A percentile compares a stretch with the other conserved stretches of the same genome.
phyloP scores from a whole-genome alignment of 2,113 vertebrate genomes.

The Lagopus muta region DNA sequence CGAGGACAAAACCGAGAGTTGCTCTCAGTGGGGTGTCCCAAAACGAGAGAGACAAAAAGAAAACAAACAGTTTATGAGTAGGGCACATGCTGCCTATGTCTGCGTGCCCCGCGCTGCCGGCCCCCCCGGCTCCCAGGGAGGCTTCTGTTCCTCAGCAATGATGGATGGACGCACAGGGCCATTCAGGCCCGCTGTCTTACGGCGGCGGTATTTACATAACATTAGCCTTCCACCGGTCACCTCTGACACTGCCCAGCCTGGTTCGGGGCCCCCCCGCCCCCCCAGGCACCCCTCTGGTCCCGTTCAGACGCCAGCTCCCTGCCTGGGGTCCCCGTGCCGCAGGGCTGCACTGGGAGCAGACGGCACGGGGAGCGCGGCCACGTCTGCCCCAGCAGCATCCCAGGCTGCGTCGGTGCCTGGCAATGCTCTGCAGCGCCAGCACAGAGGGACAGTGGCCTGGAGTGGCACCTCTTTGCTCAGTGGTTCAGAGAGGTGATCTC shows the following conservation, averaged over 20 bases:
- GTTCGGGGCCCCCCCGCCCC: conserved; percentile 59
- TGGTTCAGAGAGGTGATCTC: background rate
- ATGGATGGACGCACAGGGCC: conserved; percentile 93
- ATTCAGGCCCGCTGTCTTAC: conserved; percentile 91
- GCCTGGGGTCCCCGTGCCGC: background rate
- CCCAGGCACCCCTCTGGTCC: conserved; percentile 1
- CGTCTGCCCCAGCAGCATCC: background rate
- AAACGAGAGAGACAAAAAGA: conserved; percentile 87
- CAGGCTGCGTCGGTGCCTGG: background rate
- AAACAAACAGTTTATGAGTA: conserved; percentile 95
- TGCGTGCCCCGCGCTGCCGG: conserved; percentile 83
- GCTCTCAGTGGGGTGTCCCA: conserved; percentile 83
- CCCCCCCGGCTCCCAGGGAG: conserved; percentile 78
- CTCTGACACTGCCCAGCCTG: conserved; percentile 77
- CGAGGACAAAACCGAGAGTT: conserved; percentile 85
- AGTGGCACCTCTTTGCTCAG: background rate
- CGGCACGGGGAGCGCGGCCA: fast-evolving
- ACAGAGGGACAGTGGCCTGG: fast-evolving
- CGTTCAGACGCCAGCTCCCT: fast-evolving
- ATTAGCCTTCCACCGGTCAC: conserved; percentile 87
- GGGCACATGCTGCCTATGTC: conserved; percentile 91
- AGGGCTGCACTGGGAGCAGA: background rate
- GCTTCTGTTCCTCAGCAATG: conserved; percentile 88
- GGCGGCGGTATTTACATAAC: conserved; percentile 98
- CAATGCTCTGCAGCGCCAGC: fast-evolving